A percentile compares a stretch with the other conserved stretches of the same genome.
Conservation (phyloP, 2,797 vertebrate species). For the Thripadectes ignobilis region DNA sequence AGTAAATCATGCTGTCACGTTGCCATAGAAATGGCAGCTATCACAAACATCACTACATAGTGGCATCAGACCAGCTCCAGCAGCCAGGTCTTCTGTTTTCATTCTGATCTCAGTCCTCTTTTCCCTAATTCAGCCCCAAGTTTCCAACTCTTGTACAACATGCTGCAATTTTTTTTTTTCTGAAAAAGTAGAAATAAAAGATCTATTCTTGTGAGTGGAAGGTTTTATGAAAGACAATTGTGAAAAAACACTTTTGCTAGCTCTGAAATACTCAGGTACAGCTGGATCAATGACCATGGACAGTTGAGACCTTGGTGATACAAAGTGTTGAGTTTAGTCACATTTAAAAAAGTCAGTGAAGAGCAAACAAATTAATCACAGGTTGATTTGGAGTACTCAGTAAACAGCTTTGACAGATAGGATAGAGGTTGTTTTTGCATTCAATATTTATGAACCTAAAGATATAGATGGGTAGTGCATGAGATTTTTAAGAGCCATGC, state of each 20-base stretch:
- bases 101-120: background rate
- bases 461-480: conserved; percentile 50
- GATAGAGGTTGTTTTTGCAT: background rate
- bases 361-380: background rate
- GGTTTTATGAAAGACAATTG: background rate
- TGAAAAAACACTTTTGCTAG: background rate
- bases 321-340: background rate
- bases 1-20: background rate
- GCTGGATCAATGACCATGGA: background rate
- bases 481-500: conserved; percentile 12
- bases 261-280: background rate
- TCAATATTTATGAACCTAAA: conserved; percentile 21
- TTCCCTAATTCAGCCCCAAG: background rate
- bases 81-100: background rate
- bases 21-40: background rate
- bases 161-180: background rate
- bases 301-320: background rate
- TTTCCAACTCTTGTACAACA: background rate
- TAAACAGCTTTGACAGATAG: background rate
- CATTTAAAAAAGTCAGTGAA: background rate
- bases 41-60: background rate
- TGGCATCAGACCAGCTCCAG: background rate
- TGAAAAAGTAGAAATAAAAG: background rate
- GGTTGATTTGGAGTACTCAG: background rate
- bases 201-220: background rate